These are phyloP conservation scores for Tetraneura akinire DNA, from an alignment of 1,140 invertebrate genomes.

Conservation along the genomic window DNA sequence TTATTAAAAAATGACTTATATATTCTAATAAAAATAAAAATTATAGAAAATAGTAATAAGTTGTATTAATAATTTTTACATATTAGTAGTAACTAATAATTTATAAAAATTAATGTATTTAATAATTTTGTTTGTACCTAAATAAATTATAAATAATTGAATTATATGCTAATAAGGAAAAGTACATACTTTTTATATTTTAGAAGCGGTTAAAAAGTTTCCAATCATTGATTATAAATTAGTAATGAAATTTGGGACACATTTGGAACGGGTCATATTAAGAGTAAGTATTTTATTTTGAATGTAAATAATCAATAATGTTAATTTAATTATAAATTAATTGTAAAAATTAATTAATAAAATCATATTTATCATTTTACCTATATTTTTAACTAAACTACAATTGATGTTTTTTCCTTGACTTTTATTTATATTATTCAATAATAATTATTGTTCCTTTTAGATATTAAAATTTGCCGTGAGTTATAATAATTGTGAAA, in stretches of 20 bases:
- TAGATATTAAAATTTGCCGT: conserved; percentile 15
- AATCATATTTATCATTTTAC: too few relatives aligned
- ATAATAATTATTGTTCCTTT: neutral
- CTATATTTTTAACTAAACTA: too few relatives aligned
- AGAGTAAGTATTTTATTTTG: conserved; percentile 12
- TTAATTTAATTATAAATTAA: too few relatives aligned
- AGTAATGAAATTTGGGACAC: neutral
- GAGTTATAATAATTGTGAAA: neutral
- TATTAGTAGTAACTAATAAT: too few relatives aligned
- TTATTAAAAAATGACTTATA: too few relatives aligned
- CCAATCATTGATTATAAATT: conserved; percentile 27
- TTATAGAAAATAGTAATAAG: too few relatives aligned
- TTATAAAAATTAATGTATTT: neutral
- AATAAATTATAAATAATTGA: neutral
- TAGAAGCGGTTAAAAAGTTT: conserved; percentile 30
- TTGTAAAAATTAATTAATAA: too few relatives aligned
- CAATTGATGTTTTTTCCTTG: too few relatives aligned
- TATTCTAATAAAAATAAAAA: too few relatives aligned
- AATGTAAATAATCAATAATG: too few relatives aligned
- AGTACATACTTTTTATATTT: conserved; percentile 24
- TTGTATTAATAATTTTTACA: too few relatives aligned
- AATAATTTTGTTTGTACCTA: neutral
- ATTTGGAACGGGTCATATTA: neutral
- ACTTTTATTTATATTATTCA: neutral
- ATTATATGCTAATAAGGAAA: neutral